A percentile compares a stretch with the other conserved stretches of the same genome.
Conservation (phyloP, 53 echinoderm and acorn worm species). For the Holothuria leucospilota region DNA sequence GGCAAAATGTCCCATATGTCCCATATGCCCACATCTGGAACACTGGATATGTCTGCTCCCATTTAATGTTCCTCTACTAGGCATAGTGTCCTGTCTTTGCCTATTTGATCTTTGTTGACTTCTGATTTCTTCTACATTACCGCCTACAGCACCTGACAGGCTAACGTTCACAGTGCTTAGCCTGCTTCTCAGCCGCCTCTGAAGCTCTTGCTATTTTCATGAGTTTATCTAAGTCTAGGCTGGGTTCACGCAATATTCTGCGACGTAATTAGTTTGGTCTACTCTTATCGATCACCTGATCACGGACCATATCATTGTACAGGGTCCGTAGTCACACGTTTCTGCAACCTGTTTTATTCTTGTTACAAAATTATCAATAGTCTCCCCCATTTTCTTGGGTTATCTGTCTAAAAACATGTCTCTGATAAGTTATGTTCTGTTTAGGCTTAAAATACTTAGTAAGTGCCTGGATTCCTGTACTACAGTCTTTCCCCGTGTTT, state of each 20-base stretch:
- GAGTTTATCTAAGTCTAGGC: too few relatives aligned
- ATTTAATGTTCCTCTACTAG: too few relatives aligned
- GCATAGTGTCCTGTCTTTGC: too few relatives aligned
- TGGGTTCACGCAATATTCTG: slow-evolving; percentile 35
- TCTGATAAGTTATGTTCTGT: slow-evolving; percentile 48
- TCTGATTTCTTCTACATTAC: too few relatives aligned
- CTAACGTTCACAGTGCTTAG: too few relatives aligned
- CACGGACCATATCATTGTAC: slow-evolving; percentile 29
- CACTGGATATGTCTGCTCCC: not conserved
- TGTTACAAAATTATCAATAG: slow-evolving; percentile 47
- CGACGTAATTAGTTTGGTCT: slow-evolving; percentile 36
- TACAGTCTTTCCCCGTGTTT: slow-evolving; percentile 26
- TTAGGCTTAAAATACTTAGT: slow-evolving; percentile 40
- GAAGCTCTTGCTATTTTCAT: too few relatives aligned
- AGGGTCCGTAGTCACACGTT: slow-evolving; percentile 35
- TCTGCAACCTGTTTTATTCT: slow-evolving; percentile 22
- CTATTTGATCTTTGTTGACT: too few relatives aligned
- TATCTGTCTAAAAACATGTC: slow-evolving; percentile 37
- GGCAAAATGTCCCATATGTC: not conserved
- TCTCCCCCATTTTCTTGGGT: slow-evolving; percentile 40
- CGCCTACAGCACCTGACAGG: too few relatives aligned
- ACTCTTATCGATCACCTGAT: slow-evolving; percentile 71
- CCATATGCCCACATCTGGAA: not conserved
- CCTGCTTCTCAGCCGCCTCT: too few relatives aligned
- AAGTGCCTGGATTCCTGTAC: slow-evolving; percentile 21